phyloP scores from a whole-genome alignment of 1,140 invertebrate species.

The Ceratitis capitata region DNA sequence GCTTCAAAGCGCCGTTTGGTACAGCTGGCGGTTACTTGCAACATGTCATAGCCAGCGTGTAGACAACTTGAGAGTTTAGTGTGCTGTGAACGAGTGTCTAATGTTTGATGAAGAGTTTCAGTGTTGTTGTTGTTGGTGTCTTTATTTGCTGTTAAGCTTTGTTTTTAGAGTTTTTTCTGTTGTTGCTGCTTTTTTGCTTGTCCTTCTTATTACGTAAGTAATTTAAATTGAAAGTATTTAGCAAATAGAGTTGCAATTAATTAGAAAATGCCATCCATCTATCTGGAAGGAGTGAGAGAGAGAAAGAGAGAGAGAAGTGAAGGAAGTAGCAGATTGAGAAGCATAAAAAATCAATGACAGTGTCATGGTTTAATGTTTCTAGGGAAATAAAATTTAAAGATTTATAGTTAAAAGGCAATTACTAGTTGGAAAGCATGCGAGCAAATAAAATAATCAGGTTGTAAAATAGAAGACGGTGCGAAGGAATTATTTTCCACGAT shows the following conservation, averaged over 20 bases:
- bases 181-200: not conserved
- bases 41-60: not conserved
- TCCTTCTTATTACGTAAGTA: not conserved
- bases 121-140: not conserved
- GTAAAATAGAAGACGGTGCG: too few relatives aligned
- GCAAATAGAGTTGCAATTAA: slow-evolving; percentile 29
- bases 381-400: too few relatives aligned
- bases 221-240: slow-evolving; percentile 35
- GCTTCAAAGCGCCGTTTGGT: not conserved
- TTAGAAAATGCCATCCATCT: not conserved
- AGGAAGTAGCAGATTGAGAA: too few relatives aligned
- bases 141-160: not conserved
- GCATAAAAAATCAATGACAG: not conserved
- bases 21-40: not conserved
- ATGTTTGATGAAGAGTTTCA: not conserved
- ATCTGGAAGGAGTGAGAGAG: too few relatives aligned
- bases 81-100: slow-evolving; percentile 26
- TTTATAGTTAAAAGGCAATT: too few relatives aligned
- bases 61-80: slow-evolving; percentile 27
- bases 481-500: too few relatives aligned
- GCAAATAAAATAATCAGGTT: too few relatives aligned
- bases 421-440: too few relatives aligned
- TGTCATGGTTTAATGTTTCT: not conserved
- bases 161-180: not conserved
- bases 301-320: too few relatives aligned